Evolutionary conservation across 2,888 invertebrate species (phyloP), one percentile per base, ranked within the genome.

Genomic region (Aromia moschata): DNA sequence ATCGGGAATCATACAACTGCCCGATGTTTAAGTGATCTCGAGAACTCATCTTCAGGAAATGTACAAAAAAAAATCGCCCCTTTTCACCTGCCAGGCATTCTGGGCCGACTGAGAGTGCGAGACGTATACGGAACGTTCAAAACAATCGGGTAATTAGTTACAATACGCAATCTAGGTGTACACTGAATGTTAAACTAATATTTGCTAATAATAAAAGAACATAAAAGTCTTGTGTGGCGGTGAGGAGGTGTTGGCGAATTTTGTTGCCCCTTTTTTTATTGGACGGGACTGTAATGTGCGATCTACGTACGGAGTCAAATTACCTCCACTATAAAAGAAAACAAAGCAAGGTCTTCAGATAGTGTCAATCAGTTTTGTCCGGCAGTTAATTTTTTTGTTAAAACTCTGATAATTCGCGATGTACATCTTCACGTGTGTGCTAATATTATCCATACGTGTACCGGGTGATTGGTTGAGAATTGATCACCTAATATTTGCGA

Each of bases 1-100:
- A 74, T 47, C 71, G 67, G 4, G 74, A 72, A 51, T 76, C 74
- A 51, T 74, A 77, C 2, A 74, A 31, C 56, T 72, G 70, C 1
- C 72, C 66, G 4, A 64, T 62, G 1, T 72, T 67, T 41, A 75
- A 51, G 53, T 70, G 68, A 33, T 45, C 41, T 37, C 45, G 25
- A 36, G 37, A 43, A 43, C 47, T 56, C 40, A 47, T 47, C 18
- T 15, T 12, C 9, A 12, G 9, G 25, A 25, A 10, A n/a, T n/a
- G n/a, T n/a, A n/a, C n/a, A 14, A 14, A 31, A 16, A 30, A 30
- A 20, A 36, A 20, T 20, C 41, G 5, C 20, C 18, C n/a, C 14
- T 33, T 18, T 41, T 30, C 45, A 40, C 52, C 31, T 33, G 33
- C 45, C 36, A 40, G 40, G 38, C 57, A 58, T 52, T 17, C 30